Evolutionary conservation across 92 coral and sea anemone species (phyloP).

Genomic region (Meandrina meandrites): DNA sequence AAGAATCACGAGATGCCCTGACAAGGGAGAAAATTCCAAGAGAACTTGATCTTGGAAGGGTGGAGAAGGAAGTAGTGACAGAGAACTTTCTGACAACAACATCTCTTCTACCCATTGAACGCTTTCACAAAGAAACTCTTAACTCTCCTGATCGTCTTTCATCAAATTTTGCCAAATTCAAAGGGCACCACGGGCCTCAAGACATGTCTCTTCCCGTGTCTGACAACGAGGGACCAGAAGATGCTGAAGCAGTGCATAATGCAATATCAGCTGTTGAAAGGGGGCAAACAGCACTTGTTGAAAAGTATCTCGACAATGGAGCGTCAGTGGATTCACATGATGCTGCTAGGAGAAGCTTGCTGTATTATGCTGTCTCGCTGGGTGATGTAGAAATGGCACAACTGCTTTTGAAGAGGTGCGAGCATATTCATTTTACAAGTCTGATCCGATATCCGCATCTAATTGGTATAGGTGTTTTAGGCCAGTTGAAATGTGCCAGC

Average conservation of each 20-base stretch:
- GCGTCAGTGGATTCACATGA: slow-evolving; percentile 88
- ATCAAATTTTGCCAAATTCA: slow-evolving; percentile 8
- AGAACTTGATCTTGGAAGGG: slow-evolving; percentile 15
- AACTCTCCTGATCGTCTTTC: slow-evolving; percentile 17
- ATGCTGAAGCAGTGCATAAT: slow-evolving; percentile 19
- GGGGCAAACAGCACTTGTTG: slow-evolving; percentile 64
- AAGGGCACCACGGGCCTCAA: slow-evolving; percentile 27
- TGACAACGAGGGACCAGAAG: slow-evolving; percentile 1
- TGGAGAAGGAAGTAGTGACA: slow-evolving; percentile 7
- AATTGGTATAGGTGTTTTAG: no score
- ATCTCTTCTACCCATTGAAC: slow-evolving; percentile 29
- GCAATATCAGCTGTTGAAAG: slow-evolving; percentile 34
- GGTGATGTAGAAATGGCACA: slow-evolving; percentile 84
- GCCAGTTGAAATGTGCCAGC: no score
- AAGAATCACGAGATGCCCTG: background rate
- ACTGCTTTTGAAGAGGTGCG: slow-evolving; percentile 81
- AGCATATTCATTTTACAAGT: no score
- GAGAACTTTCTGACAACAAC: slow-evolving; percentile 22
- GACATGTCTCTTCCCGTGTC: slow-evolving; percentile 1
- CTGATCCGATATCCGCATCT: no score
- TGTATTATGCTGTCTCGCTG: slow-evolving; percentile 82
- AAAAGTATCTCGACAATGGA: slow-evolving; percentile 80
- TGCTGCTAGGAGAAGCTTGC: slow-evolving; percentile 72
- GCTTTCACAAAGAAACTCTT: slow-evolving; percentile 25
- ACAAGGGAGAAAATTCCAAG: background rate